Evolutionary conservation across 1,140 invertebrate genomes (phyloP).

Genomic region (Sitodiplosis mosellana): DNA sequence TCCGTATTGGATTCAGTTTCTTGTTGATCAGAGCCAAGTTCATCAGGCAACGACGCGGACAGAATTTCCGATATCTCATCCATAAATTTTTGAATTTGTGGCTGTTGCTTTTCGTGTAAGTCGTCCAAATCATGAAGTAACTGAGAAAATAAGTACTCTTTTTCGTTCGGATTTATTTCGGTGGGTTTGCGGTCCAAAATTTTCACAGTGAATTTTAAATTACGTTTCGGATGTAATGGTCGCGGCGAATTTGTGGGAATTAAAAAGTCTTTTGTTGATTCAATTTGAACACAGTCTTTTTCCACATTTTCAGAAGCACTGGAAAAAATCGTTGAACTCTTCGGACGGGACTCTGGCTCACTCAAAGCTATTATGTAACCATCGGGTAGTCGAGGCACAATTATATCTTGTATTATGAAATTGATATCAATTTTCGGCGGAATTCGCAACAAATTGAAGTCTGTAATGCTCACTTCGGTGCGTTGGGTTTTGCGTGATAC

Average conservation of each 20-base stretch:
- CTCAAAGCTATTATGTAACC: constrained; percentile 14
- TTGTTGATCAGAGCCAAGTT: constrained; percentile 7
- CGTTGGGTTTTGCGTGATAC: not conserved
- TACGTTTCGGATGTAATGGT: constrained; percentile 14
- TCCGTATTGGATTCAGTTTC: not conserved
- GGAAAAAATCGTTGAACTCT: too few species aligned
- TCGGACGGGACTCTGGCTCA: too few species aligned
- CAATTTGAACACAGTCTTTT: too few species aligned
- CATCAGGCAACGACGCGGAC: constrained; percentile 1
- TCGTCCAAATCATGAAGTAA: constrained; percentile 2
- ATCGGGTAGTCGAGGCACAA: constrained; percentile 20
- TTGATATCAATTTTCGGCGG: constrained; percentile 19
- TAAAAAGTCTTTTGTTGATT: not conserved
- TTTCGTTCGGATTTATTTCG: not conserved
- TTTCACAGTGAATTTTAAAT: not conserved
- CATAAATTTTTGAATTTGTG: not conserved
- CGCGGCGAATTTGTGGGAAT: constrained; percentile 12
- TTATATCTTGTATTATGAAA: constrained; percentile 19
- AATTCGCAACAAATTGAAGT: constrained; percentile 20
- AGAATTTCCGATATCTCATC: constrained; percentile 1
- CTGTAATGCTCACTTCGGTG: constrained; percentile 8
- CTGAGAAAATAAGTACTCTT: constrained; percentile 2
- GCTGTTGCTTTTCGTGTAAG: not conserved
- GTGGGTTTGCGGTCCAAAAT: not conserved
- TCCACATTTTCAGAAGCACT: too few species aligned